Conservation (phyloP, 2,797 vertebrate genomes). For the Bradypodion ventrale region DNA sequence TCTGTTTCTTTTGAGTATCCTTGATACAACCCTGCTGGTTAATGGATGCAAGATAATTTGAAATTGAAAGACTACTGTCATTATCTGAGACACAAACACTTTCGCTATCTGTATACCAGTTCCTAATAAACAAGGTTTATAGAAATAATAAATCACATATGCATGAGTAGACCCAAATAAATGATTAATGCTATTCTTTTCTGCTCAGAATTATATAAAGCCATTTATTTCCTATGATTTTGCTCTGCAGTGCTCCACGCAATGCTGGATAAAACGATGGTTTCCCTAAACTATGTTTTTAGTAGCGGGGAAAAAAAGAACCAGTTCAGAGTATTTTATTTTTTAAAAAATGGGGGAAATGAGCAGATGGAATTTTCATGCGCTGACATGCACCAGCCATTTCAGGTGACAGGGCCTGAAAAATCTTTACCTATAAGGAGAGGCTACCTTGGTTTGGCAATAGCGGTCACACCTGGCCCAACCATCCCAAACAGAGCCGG, state of each 20-base stretch:
- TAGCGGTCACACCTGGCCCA: no score
- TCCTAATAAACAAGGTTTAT: conserved; percentile 8
- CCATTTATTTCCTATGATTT: conserved; percentile 26
- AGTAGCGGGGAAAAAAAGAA: background rate
- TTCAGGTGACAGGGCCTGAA: background rate
- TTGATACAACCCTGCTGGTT: conserved; percentile 33
- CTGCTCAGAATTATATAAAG: conserved; percentile 25
- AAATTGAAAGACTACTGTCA: conserved; percentile 37
- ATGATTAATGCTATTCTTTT: conserved; percentile 42
- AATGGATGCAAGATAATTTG: conserved; percentile 42
- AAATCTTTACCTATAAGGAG: no score
- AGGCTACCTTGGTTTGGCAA: no score
- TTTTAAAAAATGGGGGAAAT: background rate
- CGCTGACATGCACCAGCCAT: background rate
- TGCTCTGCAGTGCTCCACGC: background rate
- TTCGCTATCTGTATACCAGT: conserved; percentile 25
- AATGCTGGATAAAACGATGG: conserved; percentile 1
- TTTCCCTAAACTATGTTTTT: conserved; percentile 5
- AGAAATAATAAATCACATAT: conserved; percentile 37
- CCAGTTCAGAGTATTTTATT: background rate
- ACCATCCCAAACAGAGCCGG: no score
- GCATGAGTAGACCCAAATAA: conserved; percentile 29
- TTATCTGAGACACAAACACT: conserved; percentile 24
- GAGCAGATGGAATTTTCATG: no score
- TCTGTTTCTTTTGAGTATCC: conserved; percentile 31